Evolutionary conservation across 2,797 vertebrate species (phyloP), one percentile per base, ranked within the genome.

Genomic region (Anniella stebbinsi): DNA sequence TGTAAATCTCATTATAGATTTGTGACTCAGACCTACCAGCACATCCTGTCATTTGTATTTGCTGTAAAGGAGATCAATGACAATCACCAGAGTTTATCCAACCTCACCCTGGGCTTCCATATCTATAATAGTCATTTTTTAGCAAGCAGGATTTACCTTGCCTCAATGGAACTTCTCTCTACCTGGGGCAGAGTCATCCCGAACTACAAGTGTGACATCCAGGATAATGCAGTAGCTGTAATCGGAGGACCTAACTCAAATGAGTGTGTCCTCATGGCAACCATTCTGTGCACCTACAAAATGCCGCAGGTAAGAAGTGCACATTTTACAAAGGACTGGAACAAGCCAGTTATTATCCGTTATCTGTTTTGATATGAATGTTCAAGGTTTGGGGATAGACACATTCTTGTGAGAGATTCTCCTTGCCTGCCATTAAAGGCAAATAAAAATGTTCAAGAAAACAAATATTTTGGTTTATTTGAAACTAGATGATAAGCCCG

Each of bases 161-260:
- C 84, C 25, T 41, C 84, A 60, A 23, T 86, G 51, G 70, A 86
- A 23, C 70, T 86, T 60, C 51, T 86, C 12, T 86, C 84, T 70
- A 86, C 84, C 57, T 36, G 33, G 30, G 54, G 1, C n/a, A 86
- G 54, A 2, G 60, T 86, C 13, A 86, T 73, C 23, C 84, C 84
- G 2, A 86, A 86, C 51, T 86, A 86, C 48, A 86, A 86, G 70
- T 86, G 84, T 75, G 84, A 86, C 41, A 28, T 13, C 25, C 21
- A 60, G 28, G 51, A 86, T 60, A 63, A 86, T 8, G 13, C 30
- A 23, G 41, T 75, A 30, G 54, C 84, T 41, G 70, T 75, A 36
- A 86, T 86, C 75, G 84, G 70, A 3, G 84, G 84, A 41, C 84
- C 84, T 2, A 38, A 75, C 28, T 75, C 84, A 60, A 51, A 86